Percentiles rank a stretch among this genome's conserved stretches.
phyloP scores from a whole-genome alignment of 2,888 invertebrate genomes.

The Periphyllus acericola region DNA sequence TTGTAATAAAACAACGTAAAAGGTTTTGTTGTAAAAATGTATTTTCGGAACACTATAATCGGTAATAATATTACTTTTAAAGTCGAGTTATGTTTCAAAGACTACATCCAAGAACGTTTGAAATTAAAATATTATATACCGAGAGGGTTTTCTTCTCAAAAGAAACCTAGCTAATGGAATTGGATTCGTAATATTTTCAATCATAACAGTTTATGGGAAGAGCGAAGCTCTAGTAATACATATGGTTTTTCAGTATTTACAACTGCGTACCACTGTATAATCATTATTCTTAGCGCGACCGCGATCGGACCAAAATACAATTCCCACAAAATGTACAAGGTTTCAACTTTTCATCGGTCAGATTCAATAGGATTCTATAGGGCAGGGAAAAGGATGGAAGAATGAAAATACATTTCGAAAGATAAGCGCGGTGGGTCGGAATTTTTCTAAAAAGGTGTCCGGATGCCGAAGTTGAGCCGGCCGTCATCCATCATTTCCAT shows the following conservation, averaged over 20 bases:
- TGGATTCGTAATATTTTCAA: no score
- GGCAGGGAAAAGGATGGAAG: neutral
- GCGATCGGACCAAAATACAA: neutral
- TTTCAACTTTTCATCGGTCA: neutral
- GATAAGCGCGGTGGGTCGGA: constrained; percentile 5
- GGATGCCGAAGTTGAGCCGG: constrained; percentile 13
- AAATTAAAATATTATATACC: neutral
- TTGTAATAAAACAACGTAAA: neutral
- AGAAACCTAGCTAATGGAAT: no score
- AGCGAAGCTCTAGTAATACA: no score
- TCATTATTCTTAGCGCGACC: neutral
- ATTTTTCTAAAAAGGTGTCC: constrained; percentile 25
- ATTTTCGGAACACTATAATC: neutral
- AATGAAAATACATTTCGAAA: constrained; percentile 2
- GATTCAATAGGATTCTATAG: neutral
- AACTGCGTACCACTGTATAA: no score
- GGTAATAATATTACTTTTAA: neutral
- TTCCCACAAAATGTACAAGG: neutral
- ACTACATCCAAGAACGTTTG: neutral
- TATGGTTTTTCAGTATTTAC: no score
- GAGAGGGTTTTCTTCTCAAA: no score
- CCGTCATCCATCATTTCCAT: constrained; percentile 40
- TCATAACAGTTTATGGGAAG: no score
- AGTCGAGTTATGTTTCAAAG: neutral
- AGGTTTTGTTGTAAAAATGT: neutral